Evolutionary conservation across 2,113 vertebrate species (phyloP).

Genomic region (Trogon surrucura): DNA sequence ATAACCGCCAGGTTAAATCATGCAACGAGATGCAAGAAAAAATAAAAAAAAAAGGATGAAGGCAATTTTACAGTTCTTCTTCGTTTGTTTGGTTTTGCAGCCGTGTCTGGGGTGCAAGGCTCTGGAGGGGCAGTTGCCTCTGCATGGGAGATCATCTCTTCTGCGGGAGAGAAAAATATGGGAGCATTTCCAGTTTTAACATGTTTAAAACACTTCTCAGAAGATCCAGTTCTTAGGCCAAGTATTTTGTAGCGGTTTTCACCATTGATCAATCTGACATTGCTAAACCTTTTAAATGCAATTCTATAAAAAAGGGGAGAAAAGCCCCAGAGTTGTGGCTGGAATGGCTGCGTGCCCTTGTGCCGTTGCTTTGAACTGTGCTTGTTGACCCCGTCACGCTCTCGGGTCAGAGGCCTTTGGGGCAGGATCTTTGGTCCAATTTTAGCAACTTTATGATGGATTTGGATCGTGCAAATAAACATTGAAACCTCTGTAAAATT

Average conservation of each 20-base stretch:
- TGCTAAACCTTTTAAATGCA: background rate
- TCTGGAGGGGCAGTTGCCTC: background rate
- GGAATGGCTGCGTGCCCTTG: background rate
- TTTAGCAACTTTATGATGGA: conserved; percentile 35
- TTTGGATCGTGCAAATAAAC: conserved; percentile 7
- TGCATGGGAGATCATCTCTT: background rate
- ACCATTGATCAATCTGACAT: background rate
- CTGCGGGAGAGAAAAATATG: background rate
- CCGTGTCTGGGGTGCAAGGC: background rate
- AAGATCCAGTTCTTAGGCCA: background rate
- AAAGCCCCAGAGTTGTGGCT: background rate
- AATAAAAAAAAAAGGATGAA: background rate
- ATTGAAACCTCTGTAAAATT: background rate
- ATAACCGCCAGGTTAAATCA: background rate
- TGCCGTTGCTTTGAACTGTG: background rate
- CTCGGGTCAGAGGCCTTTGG: background rate
- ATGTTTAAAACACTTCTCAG: background rate
- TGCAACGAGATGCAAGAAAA: background rate
- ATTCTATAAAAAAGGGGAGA: background rate
- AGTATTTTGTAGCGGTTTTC: background rate
- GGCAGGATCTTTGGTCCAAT: conserved; percentile 9
- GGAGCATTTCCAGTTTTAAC: background rate
- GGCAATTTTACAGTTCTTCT: background rate
- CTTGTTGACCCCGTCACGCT: conserved; percentile 26
- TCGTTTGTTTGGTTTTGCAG: background rate